A percentile compares a stretch with the other conserved stretches of the same genome.
Conservation (phyloP, 2,888 invertebrate genomes). For the Athripsodes cinereus region DNA sequence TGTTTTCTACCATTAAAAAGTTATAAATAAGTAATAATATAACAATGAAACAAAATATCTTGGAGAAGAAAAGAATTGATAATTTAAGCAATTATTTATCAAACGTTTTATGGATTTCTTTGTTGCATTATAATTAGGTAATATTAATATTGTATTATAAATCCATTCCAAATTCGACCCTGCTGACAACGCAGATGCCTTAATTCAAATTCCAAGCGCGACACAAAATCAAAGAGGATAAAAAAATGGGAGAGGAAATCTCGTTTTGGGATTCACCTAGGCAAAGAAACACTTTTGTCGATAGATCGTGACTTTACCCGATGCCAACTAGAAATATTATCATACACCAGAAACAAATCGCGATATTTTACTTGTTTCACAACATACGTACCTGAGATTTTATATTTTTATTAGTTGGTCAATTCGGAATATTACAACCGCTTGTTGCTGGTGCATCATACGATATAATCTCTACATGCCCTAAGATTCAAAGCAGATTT, state of each 20-base stretch:
- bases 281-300: constrained; percentile 4
- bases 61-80: not conserved
- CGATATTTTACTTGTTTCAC: no score
- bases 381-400: no score
- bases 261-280: constrained; percentile 4
- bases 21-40: not conserved
- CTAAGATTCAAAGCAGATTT: no score
- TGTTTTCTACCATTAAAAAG: not conserved
- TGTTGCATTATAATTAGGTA: not conserved
- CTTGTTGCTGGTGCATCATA: no score
- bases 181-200: constrained; percentile 1
- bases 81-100: not conserved
- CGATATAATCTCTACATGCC: no score
- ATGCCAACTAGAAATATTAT: not conserved
- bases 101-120: not conserved
- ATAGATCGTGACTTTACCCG: not conserved
- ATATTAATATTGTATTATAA: not conserved
- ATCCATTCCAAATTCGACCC: not conserved
- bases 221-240: constrained; percentile 21
- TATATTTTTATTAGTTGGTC: no score
- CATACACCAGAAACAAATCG: not conserved
- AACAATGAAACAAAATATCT: not conserved
- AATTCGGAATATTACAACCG: no score
- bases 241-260: constrained; percentile 14
- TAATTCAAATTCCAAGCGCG: constrained; percentile 21